phyloP scores from a whole-genome alignment of 1,140 invertebrate genomes.

The Oedothorax gibbosus region DNA sequence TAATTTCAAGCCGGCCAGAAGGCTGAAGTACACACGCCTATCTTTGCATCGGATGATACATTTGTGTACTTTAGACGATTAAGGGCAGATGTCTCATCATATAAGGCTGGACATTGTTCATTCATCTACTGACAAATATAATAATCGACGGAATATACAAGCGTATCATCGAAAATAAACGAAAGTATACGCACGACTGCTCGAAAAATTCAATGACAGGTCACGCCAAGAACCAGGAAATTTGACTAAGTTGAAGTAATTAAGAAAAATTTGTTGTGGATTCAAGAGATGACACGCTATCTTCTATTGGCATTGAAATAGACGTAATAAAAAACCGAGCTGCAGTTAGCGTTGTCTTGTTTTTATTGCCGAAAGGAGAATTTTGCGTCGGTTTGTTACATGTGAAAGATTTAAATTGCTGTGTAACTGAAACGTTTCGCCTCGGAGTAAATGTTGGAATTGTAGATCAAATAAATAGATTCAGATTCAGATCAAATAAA shows the following conservation, averaged over 20 bases:
- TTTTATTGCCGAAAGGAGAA: not conserved
- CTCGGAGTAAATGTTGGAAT: conserved; percentile 14
- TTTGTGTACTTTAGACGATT: not conserved
- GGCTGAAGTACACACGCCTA: conserved; percentile 6
- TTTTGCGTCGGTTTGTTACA: not conserved
- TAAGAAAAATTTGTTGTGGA: not conserved
- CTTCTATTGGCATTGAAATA: not conserved
- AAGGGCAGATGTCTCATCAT: no score
- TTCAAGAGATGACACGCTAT: not conserved
- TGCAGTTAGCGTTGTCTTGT: not conserved
- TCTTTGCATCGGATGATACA: conserved; percentile 17
- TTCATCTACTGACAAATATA: no score
- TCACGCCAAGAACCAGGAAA: conserved; percentile 25
- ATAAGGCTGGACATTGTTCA: no score
- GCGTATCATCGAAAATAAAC: not conserved
- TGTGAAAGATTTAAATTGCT: conserved; percentile 6
- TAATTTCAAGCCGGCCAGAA: conserved; percentile 8
- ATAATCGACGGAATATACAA: no score
- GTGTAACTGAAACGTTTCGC: not conserved
- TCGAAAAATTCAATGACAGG: conserved; percentile 4
- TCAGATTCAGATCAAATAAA: conserved; percentile 2
- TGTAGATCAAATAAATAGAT: not conserved
- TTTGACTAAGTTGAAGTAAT: conserved; percentile 30
- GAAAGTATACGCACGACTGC: conserved; percentile 20
- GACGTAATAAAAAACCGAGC: not conserved